Conservation (phyloP, 2,888 invertebrate species). For the Anticlea derivata region DNA sequence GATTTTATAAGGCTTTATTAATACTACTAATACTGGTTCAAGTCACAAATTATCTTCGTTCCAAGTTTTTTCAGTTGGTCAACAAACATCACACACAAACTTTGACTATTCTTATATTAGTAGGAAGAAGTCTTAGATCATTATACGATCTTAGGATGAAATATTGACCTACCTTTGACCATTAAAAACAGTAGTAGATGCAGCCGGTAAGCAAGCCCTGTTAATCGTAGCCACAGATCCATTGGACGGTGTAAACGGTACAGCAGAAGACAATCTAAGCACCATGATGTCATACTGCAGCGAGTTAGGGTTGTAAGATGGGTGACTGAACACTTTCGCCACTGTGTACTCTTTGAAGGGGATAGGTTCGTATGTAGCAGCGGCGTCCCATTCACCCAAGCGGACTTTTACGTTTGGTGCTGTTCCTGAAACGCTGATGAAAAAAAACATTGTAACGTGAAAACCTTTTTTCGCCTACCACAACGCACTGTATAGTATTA, state of each 20-base stretch:
- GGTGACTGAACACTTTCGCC: conserved; percentile 83
- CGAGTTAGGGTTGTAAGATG: conserved; percentile 87
- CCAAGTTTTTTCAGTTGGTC: too few relatives aligned
- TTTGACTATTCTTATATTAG: not conserved
- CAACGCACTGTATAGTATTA: too few relatives aligned
- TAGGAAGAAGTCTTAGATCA: not conserved
- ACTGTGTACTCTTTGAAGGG: conserved; percentile 86
- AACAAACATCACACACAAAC: too few relatives aligned
- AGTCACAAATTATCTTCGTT: too few relatives aligned
- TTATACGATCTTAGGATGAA: too few relatives aligned
- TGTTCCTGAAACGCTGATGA: conserved; percentile 67
- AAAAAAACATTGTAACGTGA: not conserved
- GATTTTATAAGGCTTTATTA: too few relatives aligned
- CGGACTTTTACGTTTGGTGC: conserved; percentile 86
- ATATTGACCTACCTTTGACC: conserved; percentile 72
- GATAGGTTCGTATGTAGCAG: conserved; percentile 85
- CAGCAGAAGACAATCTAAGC: conserved; percentile 85
- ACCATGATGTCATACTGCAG: conserved; percentile 93
- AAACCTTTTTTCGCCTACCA: too few relatives aligned
- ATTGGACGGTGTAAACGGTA: conserved; percentile 72
- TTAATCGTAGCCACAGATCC: conserved; percentile 83
- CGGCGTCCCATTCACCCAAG: conserved; percentile 90
- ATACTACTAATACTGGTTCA: too few relatives aligned
- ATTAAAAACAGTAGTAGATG: conserved; percentile 59
- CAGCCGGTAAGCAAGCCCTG: conserved; percentile 85